Evolutionary conservation across 1,140 invertebrate species (phyloP).

Genomic region (Meteorus sp.): DNA sequence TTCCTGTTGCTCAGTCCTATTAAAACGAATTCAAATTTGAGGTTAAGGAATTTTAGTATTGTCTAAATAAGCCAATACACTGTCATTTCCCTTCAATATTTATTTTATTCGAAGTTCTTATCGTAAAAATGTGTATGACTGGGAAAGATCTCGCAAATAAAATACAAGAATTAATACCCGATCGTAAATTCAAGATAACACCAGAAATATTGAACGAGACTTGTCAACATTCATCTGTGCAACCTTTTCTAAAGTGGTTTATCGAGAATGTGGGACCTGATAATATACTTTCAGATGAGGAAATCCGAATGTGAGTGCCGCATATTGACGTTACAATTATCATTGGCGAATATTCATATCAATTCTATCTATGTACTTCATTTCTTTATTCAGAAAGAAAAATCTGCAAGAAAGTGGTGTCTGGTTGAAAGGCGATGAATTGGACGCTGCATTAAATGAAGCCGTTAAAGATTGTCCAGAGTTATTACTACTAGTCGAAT

Average conservation of each 20-base stretch:
- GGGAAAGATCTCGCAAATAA: conserved; percentile 40
- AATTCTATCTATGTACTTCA: conserved; percentile 13
- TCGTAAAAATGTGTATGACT: conserved; percentile 36
- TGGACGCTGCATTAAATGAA: conserved; percentile 42
- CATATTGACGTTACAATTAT: conserved; percentile 1
- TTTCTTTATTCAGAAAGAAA: conserved; percentile 31
- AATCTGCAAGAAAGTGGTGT: conserved; percentile 36
- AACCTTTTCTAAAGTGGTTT: conserved; percentile 54
- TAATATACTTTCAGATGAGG: conserved; percentile 45
- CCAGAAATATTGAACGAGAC: conserved; percentile 35
- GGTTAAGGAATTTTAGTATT: conserved; percentile 6
- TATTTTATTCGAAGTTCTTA: not conserved
- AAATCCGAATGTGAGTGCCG: conserved; percentile 42
- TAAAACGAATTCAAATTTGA: conserved; percentile 9
- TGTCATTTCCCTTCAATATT: not conserved
- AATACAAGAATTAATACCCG: conserved; percentile 38
- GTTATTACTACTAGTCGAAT: conserved; percentile 36
- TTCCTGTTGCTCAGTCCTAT: too few species aligned
- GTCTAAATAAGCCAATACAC: not conserved
- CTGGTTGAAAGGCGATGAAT: conserved; percentile 40
- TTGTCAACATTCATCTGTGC: conserved; percentile 34
- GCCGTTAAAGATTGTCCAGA: conserved; percentile 42
- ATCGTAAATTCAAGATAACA: conserved; percentile 32
- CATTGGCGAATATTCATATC: conserved; percentile 13
- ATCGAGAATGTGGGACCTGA: conserved; percentile 38